These are phyloP conservation scores for Coleophora flavipennella DNA, from an alignment of 2,888 invertebrate genomes.

Conservation along the genomic window DNA sequence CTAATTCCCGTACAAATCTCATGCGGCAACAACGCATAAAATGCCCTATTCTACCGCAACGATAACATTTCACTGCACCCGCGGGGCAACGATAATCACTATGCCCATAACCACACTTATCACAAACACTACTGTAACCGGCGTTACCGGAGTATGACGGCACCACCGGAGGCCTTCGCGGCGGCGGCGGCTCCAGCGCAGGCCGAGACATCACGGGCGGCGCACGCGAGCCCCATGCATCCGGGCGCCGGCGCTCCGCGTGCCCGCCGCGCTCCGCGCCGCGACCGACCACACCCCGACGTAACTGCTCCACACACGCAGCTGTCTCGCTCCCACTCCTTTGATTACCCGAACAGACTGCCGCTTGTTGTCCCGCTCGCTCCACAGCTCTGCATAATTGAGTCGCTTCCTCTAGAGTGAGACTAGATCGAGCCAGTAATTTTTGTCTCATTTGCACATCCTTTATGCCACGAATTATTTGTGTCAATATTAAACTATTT, in stretches of 20 bases:
- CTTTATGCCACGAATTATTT: conserved; percentile 15
- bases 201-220: neutral
- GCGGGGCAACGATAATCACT: conserved; percentile 1
- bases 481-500: conserved; percentile 15
- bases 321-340: neutral
- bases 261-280: neutral
- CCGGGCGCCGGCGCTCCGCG: neutral
- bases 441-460: conserved; percentile 7
- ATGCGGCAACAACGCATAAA: conserved; percentile 2
- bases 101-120: neutral
- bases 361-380: conserved; percentile 7
- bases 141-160: neutral
- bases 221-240: no score
- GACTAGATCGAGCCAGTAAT: conserved; percentile 2
- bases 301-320: no score
- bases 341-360: neutral
- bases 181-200: neutral
- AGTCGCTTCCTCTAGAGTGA: conserved; percentile 8
- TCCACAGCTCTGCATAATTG: conserved; percentile 7
- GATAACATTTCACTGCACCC: neutral
- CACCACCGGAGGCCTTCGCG: neutral
- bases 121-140: neutral
- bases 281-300: no score
- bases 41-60: conserved; percentile 3
- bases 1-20: neutral